Conservation (phyloP, 2,888 invertebrate species). For the Diarsia rubi region DNA sequence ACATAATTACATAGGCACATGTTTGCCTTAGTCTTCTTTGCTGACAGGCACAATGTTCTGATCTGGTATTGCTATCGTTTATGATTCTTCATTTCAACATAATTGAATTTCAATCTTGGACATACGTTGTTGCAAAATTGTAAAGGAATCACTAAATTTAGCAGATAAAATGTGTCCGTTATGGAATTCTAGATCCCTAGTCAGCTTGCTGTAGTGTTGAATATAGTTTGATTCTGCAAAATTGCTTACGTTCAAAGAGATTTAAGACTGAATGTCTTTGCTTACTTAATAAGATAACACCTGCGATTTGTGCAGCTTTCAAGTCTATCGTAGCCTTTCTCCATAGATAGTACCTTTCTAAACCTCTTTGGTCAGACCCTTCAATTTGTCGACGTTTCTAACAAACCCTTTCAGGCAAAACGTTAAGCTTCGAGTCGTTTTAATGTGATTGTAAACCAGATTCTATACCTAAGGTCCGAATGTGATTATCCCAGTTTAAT, state of each 20-base stretch:
- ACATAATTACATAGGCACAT: neutral
- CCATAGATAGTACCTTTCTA: constrained; percentile 6
- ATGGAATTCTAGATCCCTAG: neutral
- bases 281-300: too few species aligned
- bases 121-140: neutral
- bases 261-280: too few species aligned
- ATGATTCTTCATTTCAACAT: too few species aligned
- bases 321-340: neutral
- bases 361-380: constrained; percentile 55
- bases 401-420: constrained; percentile 52
- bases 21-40: neutral
- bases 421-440: constrained; percentile 41
- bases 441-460: constrained; percentile 53
- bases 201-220: neutral
- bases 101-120: neutral
- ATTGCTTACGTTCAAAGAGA: neutral
- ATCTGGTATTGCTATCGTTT: too few species aligned
- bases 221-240: neutral
- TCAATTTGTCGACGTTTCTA: constrained; percentile 55
- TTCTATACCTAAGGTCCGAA: constrained; percentile 27
- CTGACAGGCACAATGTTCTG: neutral
- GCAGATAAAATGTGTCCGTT: neutral
- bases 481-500: constrained; percentile 49
- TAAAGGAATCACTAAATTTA: neutral
- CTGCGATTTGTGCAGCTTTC: neutral